Evolutionary conservation across 2,888 invertebrate species (phyloP).

Genomic region (Octonoba sinensis): DNA sequence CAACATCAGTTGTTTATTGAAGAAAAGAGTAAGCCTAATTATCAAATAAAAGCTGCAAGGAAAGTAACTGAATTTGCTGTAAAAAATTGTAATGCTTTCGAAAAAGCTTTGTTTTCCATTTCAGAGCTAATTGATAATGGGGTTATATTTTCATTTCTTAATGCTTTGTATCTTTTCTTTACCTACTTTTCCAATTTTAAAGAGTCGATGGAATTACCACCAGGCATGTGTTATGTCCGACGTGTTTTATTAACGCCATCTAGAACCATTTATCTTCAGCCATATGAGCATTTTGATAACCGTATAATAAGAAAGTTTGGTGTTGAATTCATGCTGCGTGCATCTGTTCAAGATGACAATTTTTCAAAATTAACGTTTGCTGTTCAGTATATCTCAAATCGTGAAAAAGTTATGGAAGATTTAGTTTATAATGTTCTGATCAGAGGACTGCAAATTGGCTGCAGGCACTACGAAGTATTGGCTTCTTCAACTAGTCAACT

Average conservation of each 20-base stretch:
- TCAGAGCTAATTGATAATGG: conserved; percentile 47
- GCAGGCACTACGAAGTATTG: conserved; percentile 66
- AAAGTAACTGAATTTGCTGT: conserved; percentile 12
- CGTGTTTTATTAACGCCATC: conserved; percentile 66
- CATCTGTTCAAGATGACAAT: conserved; percentile 65
- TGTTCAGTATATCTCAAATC: conserved; percentile 33
- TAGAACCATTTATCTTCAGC: conserved; percentile 49
- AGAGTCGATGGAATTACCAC: conserved; percentile 28
- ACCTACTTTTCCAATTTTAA: conserved; percentile 34
- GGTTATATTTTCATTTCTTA: conserved; percentile 34
- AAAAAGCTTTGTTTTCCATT: conserved; percentile 54
- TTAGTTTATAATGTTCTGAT: conserved; percentile 37
- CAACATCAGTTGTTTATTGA: conserved; percentile 38
- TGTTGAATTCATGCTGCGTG: conserved; percentile 61
- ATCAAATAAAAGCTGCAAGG: background rate
- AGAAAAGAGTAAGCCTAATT: background rate
- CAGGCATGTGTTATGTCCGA: conserved; percentile 55
- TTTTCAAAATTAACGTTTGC: conserved; percentile 56
- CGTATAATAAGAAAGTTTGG: conserved; percentile 63
- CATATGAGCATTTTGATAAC: conserved; percentile 64
- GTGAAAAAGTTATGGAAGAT: conserved; percentile 47
- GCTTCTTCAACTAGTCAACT: conserved; percentile 67
- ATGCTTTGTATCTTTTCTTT: conserved; percentile 41
- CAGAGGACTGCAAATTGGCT: conserved; percentile 61
- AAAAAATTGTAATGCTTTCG: conserved; percentile 45